Base-by-base conservation (phyloP, 2,113 vertebrate genomes). In the Synodontis membranacea region DNA sequence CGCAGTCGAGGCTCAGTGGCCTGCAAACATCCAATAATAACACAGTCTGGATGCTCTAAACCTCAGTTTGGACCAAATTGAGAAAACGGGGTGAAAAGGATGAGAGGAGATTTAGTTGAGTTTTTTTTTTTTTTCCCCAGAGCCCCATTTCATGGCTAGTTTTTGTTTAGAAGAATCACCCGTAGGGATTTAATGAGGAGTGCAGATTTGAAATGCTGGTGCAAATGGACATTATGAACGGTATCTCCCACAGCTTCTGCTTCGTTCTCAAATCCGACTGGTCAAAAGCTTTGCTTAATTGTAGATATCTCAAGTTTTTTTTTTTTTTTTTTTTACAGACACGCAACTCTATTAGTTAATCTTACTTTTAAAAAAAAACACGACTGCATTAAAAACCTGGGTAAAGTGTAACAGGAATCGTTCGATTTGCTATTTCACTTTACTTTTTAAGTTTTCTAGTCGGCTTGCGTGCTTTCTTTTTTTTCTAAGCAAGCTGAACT, bases 1-100 rank as follows among this genome's bases (percentile, higher is more conserved):
- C n/a, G 72, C 58, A 89, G 82, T 84, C 62, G 31, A 48, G 81
- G 81, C 66, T 74, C 83, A 70, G 31, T 72, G 64, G 62, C 44
- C 50, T 74, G 37, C 83, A 84, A 84, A 84, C 68, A 12, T 2
- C 52, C 68, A 58, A 21, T 72, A 74, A 54, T 58, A 83, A 74
- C 50, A 54, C 34, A 72, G 42, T 84, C 66, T 42, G 48, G 52
- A 66, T 83, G 14, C 34, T 72, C 48, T 54, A 83, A 31, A 15
- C 48, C 3, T 66, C 15, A 68, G 80, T 64, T 44, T 62, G 28
- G n/a, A 79, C 28, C 48, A 23, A 52, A 37, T 46, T 74, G 39
- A 74, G 42, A 52, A 78, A 78, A 50, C 5, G 6, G 19, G 76
- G 9, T 34, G 3, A 37, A 54, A 25, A 12, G 48, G 17, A 50